A percentile compares a stretch with the other conserved stretches of the same genome.
These are phyloP conservation scores for Anser cygnoides DNA, from an alignment of 2,113 vertebrate species.

Conservation along the genomic window DNA sequence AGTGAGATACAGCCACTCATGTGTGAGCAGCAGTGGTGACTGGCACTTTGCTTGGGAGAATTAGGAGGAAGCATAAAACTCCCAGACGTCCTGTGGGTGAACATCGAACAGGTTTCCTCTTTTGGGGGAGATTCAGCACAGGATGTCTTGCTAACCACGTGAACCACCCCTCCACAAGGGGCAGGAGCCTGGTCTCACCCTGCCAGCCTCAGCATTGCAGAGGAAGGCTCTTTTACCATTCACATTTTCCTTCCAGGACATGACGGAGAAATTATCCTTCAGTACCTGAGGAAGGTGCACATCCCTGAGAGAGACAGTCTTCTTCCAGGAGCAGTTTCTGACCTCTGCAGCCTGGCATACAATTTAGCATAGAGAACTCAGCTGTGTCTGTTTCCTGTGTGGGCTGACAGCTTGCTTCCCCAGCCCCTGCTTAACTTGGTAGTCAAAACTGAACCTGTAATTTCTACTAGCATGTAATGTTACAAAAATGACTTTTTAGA, in stretches of 20 bases:
- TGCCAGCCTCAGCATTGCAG: not conserved
- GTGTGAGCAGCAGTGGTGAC: rapidly evolving
- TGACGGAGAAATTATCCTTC: not conserved
- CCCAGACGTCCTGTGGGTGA: not conserved
- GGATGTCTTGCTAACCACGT: not conserved
- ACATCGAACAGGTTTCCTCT: not conserved
- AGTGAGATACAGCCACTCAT: not conserved
- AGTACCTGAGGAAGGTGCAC: not conserved
- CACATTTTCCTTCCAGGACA: not conserved
- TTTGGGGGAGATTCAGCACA: not conserved
- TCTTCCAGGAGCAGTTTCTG: not conserved
- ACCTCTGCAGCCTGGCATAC: not conserved
- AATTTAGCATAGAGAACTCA: not conserved
- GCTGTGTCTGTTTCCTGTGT: not conserved
- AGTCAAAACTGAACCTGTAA: not conserved
- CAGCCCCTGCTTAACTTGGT: not conserved
- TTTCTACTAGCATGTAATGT: not conserved
- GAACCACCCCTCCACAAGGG: not conserved
- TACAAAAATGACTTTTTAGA: not conserved
- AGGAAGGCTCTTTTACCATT: not conserved
- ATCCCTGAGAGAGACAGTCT: rapidly evolving
- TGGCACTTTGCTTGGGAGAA: not conserved
- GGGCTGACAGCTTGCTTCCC: not conserved
- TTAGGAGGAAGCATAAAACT: not conserved
- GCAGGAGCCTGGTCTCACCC: not conserved